These are phyloP conservation scores for Calliscelio sp. DNA, from an alignment of 2,888 invertebrate species.

Conservation along the genomic window DNA sequence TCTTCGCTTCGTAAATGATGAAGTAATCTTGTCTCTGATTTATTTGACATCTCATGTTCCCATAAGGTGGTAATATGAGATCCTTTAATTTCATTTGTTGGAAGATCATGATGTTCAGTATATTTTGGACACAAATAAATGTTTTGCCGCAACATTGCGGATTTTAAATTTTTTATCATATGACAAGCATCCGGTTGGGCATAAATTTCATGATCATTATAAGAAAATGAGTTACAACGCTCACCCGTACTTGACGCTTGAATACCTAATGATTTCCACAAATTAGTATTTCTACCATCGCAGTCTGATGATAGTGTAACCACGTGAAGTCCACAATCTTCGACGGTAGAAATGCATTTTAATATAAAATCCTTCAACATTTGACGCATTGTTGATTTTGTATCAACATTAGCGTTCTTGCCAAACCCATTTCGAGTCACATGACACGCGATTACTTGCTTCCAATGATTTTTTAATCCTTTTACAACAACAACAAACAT, in stretches of 20 bases:
- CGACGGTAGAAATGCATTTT: slow-evolving; percentile 12
- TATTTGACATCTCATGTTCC: slow-evolving; percentile 38
- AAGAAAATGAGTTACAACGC: slow-evolving; percentile 1
- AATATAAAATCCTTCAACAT: slow-evolving; percentile 27
- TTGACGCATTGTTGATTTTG: neutral
- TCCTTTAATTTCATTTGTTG: slow-evolving; percentile 25
- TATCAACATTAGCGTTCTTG: neutral
- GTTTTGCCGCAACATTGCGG: too few relatives aligned
- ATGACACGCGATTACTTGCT: slow-evolving; percentile 42
- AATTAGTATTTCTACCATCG: slow-evolving; percentile 13
- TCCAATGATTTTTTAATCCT: slow-evolving; percentile 36
- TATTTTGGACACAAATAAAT: too few relatives aligned
- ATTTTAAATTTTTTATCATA: slow-evolving; percentile 36
- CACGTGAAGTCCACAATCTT: slow-evolving; percentile 16
- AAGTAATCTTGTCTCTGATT: slow-evolving; percentile 34
- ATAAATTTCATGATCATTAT: slow-evolving; percentile 28
- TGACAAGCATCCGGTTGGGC: slow-evolving; percentile 32
- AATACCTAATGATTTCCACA: slow-evolving; percentile 33
- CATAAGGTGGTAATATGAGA: slow-evolving; percentile 19
- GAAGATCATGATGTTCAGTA: too few relatives aligned
- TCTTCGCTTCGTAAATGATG: slow-evolving; percentile 46
- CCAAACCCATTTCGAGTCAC: slow-evolving; percentile 34
- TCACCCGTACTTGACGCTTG: too few relatives aligned
- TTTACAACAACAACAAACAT: slow-evolving; percentile 27
- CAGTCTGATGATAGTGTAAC: slow-evolving; percentile 24